A percentile compares a stretch with the other conserved stretches of the same genome.
These are phyloP conservation scores for Benitochromis conjunctus DNA, from an alignment of 2,113 vertebrate species.

Conservation along the genomic window DNA sequence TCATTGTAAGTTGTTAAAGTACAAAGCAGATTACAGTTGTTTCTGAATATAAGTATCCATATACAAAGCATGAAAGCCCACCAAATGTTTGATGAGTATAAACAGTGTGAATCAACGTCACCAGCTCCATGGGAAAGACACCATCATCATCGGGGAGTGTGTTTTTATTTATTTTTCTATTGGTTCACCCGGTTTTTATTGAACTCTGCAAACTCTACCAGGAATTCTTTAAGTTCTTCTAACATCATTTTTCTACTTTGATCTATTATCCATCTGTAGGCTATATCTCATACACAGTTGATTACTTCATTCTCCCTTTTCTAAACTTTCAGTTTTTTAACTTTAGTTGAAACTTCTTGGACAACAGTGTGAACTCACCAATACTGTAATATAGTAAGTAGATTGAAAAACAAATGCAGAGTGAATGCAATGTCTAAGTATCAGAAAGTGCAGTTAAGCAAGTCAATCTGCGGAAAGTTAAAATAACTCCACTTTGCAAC, in stretches of 20 bases:
- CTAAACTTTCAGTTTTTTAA: neutral
- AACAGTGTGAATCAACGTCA: neutral
- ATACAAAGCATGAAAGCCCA: neutral
- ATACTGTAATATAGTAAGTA: neutral
- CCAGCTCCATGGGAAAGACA: neutral
- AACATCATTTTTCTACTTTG: neutral
- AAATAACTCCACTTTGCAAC: neutral
- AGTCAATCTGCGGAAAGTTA: neutral
- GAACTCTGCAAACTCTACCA: neutral
- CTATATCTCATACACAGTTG: rapidly evolving
- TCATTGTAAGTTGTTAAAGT: neutral
- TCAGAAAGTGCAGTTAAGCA: neutral
- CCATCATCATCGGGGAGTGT: neutral
- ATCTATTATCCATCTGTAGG: neutral
- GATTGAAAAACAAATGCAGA: neutral
- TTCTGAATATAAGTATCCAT: neutral
- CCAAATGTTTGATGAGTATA: neutral
- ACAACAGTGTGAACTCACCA: neutral
- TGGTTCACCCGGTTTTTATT: neutral
- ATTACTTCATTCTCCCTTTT: neutral
- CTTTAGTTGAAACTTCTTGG: neutral
- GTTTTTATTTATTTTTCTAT: neutral
- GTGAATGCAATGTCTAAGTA: neutral
- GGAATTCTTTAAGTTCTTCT: neutral
- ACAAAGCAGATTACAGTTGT: neutral